These are phyloP conservation scores for Mimumesa dahlbomi DNA, from an alignment of 2,888 invertebrate genomes.

Conservation along the genomic window DNA sequence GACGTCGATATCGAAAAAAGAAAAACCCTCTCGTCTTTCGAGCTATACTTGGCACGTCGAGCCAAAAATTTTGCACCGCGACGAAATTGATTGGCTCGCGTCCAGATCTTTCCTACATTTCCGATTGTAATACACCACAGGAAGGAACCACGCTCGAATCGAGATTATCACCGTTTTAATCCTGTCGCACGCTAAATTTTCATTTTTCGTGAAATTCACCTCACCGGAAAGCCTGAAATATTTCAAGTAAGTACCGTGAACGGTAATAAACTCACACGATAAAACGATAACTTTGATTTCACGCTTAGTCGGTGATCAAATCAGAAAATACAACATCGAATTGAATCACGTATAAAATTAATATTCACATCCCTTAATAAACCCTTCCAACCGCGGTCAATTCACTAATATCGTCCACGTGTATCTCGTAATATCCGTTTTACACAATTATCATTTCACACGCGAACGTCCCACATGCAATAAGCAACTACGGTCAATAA, in stretches of 20 bases:
- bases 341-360: no score
- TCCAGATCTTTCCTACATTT: constrained; percentile 43
- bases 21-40: neutral
- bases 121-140: constrained; percentile 36
- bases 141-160: constrained; percentile 47
- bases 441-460: constrained; percentile 25
- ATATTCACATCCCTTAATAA: no score
- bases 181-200: constrained; percentile 25
- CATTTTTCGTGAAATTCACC: neutral
- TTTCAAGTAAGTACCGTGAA: no score
- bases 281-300: no score
- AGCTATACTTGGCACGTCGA: constrained; percentile 30
- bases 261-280: no score
- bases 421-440: constrained; percentile 13
- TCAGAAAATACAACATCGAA: no score
- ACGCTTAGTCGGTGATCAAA: no score
- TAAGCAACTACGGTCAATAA: constrained; percentile 20
- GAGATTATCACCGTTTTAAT: constrained; percentile 45
- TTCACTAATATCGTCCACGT: neutral
- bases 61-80: constrained; percentile 39
- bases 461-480: constrained; percentile 30
- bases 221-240: no score
- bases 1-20: constrained; percentile 24
- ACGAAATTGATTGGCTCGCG: constrained; percentile 50
- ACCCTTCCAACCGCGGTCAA: no score